Evolutionary conservation across 2,888 invertebrate genomes (phyloP), one percentile per base, ranked within the genome.

Genomic region (Diaphora mendica): DNA sequence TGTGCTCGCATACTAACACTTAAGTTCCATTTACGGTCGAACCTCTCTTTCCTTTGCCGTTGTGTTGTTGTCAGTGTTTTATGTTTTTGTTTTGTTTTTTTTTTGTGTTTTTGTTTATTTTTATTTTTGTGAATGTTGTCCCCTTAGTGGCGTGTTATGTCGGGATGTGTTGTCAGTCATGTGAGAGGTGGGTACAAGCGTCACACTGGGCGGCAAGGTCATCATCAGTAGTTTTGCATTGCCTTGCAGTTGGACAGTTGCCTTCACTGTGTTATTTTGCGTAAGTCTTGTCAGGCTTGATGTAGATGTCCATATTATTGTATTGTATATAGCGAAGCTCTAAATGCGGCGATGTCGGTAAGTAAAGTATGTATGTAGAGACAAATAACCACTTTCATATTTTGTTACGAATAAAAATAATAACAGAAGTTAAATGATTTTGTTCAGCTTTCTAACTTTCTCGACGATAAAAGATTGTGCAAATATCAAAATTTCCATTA

Each of bases 231-330:
- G 92, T 93, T 92, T 92, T 91, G 92, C 91, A 90, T 92, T 92
- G 93, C 93, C 88, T 92, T 93, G 93, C 85, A 76, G 80, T 90
- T 91, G 88, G 88, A 90, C 84, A 86, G 79, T 87, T 88, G 93
- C 93, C 92, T 93, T 91, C 88, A 85, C 89, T 94, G 92, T 94
- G 90, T 94, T 95, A 88, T 89, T 92, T 95, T 95, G 95, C 95
- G 93, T 92, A 87, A 87, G 82, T 86, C 89, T 85, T 89, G 93
- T 91, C 94, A 95, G 95, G 95, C 95, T 95, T 95, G 92, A 90
- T 91, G 95, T 94, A 94, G 94, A 62, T 86, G 91, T 92, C 91
- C 87, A 83, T 76, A 72, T 90, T 89, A 87, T 89, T 89, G 85
- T 86, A 81, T 84, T 93, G 92, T 94, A 92, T 90, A 90, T 91